Evolutionary conservation across 2,888 invertebrate species (phyloP).

Genomic region (Rhagium mordax): DNA sequence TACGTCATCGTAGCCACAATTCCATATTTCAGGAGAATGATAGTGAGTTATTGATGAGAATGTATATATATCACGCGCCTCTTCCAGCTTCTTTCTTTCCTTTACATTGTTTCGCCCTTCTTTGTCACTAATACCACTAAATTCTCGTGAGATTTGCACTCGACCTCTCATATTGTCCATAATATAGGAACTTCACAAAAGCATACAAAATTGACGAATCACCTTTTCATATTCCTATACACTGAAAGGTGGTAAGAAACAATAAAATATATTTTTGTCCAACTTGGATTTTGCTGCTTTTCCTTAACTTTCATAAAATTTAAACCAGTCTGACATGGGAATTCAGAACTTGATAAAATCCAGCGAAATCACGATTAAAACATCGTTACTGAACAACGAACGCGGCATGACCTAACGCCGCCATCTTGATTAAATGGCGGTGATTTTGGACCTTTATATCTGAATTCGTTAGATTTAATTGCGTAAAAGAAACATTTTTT

Average conservation of each 20-base stretch:
- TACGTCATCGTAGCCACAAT: constrained; percentile 62
- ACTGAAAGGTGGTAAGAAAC: constrained; percentile 32
- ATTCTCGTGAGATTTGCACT: constrained; percentile 54
- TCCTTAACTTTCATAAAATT: neutral
- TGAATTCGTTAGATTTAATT: too few species aligned
- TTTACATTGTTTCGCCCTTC: constrained; percentile 57
- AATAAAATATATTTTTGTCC: constrained; percentile 32
- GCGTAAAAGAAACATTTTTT: too few species aligned
- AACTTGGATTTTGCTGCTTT: neutral
- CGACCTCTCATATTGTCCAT: constrained; percentile 53
- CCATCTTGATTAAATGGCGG: too few species aligned
- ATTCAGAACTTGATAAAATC: too few species aligned
- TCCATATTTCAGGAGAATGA: constrained; percentile 64
- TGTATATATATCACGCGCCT: constrained; percentile 59
- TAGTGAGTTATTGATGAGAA: constrained; percentile 65
- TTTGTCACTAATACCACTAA: constrained; percentile 60
- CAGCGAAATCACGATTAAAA: too few species aligned
- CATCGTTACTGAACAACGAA: too few species aligned
- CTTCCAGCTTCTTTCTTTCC: constrained; percentile 52
- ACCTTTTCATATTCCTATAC: constrained; percentile 54
- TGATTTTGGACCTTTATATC: too few species aligned
- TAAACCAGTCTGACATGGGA: too few species aligned
- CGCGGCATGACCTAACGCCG: too few species aligned
- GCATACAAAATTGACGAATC: constrained; percentile 62
- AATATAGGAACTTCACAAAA: constrained; percentile 50